Evolutionary conservation across 2,797 vertebrate species (phyloP).

Genomic region (Ibycter americanus): DNA sequence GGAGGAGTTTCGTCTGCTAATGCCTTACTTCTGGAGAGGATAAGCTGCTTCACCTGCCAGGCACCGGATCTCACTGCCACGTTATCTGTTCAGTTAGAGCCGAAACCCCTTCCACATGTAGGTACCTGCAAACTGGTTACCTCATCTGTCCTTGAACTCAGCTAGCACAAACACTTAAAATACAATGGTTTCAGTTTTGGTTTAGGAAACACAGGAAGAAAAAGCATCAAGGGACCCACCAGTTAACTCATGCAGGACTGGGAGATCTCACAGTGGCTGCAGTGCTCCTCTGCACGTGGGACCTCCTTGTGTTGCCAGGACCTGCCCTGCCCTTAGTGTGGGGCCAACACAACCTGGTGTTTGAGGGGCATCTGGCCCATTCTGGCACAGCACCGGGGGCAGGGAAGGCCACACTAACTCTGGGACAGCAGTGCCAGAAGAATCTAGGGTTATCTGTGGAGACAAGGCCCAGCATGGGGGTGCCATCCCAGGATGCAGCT

Average conservation of each 20-base stretch:
- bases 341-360: neutral
- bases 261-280: neutral
- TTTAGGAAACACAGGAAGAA: neutral
- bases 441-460: neutral
- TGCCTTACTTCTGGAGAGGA: neutral
- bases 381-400: neutral
- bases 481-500: neutral
- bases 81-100: neutral
- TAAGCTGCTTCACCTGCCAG: neutral
- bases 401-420: neutral
- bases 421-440: neutral
- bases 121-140: neutral
- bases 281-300: neutral
- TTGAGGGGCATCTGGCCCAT: neutral
- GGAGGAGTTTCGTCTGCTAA: neutral
- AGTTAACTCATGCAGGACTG: fast-evolving
- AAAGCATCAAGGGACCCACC: neutral
- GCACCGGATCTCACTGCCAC: neutral
- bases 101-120: neutral
- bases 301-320: neutral
- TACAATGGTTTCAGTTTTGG: neutral
- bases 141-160: neutral
- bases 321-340: neutral
- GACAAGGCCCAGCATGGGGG: neutral
- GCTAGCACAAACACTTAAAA: neutral